Evolutionary conservation across 2,113 vertebrate species (phyloP).

Genomic region (Myrmophylax atrothorax): DNA sequence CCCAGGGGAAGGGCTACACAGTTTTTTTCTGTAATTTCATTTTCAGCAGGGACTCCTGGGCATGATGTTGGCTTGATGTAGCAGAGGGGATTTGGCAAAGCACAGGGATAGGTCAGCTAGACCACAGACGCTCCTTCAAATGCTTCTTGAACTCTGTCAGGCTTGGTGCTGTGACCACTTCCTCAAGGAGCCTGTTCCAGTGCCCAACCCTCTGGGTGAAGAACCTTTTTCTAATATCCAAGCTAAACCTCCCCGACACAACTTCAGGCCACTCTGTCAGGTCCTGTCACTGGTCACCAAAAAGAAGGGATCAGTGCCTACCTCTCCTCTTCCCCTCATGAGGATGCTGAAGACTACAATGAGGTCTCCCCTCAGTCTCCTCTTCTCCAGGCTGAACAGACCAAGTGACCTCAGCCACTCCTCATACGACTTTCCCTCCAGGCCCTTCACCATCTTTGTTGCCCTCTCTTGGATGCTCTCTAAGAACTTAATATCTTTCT

Average conservation of each 20-base stretch:
- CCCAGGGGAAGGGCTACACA: neutral
- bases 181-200: neutral
- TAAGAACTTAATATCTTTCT: neutral
- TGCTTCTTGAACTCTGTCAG: neutral
- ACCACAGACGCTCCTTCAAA: neutral
- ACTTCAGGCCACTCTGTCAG: neutral
- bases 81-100: neutral
- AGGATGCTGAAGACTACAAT: neutral
- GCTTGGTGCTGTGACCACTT: neutral
- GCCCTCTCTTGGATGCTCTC: neutral
- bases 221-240: neutral
- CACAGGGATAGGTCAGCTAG: neutral
- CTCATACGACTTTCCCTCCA: neutral
- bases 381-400: neutral
- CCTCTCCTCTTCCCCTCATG: neutral
- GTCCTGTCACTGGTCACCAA: neutral
- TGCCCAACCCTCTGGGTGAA: neutral
- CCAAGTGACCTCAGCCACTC: neutral
- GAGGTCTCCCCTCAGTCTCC: neutral
- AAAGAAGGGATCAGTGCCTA: neutral
- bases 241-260: neutral
- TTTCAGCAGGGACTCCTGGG: neutral
- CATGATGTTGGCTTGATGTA: rapidly evolving
- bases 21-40: neutral
- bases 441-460: neutral